Percentiles rank a stretch among this genome's conserved stretches.
Conservation (phyloP, 2,113 vertebrate species). For the Microcebus murinus region DNA sequence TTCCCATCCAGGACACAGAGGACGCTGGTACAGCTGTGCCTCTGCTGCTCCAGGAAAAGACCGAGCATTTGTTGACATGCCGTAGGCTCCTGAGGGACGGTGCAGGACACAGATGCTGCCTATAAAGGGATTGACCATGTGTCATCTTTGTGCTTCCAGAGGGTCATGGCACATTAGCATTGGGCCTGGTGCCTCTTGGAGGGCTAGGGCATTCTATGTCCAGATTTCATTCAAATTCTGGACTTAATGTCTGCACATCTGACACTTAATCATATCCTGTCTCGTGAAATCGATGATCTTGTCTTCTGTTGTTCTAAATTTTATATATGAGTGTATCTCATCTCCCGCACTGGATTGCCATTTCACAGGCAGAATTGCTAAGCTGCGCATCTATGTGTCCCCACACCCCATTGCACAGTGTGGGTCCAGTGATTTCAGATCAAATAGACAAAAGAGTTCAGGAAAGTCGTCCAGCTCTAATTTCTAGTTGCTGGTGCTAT, state of each 20-base stretch:
- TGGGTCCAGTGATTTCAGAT: background rate
- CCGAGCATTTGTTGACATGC: background rate
- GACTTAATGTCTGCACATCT: constrained; percentile 19
- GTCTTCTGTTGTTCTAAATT: constrained; percentile 14
- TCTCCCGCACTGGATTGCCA: background rate
- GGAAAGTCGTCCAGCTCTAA: background rate
- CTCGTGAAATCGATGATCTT: constrained; percentile 28
- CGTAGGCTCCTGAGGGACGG: constrained; percentile 24
- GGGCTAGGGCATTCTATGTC: constrained; percentile 28
- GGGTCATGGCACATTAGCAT: constrained; percentile 36
- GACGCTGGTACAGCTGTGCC: background rate
- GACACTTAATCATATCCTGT: constrained; percentile 36
- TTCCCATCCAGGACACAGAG: background rate
- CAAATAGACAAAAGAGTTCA: background rate
- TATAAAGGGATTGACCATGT: background rate
- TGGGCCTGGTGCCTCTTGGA: constrained; percentile 33
- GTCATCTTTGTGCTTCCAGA: constrained; percentile 19
- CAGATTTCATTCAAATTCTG: constrained; percentile 53
- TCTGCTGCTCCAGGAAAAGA: constrained; percentile 57
- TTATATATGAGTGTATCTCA: background rate
- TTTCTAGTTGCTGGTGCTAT: background rate
- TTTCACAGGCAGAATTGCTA: background rate
- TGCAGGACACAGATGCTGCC: constrained; percentile 47
- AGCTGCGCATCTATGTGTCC: background rate
- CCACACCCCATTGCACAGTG: background rate